phyloP scores from a whole-genome alignment of 2,888 invertebrate species.

The Drosophila anomalipes region DNA sequence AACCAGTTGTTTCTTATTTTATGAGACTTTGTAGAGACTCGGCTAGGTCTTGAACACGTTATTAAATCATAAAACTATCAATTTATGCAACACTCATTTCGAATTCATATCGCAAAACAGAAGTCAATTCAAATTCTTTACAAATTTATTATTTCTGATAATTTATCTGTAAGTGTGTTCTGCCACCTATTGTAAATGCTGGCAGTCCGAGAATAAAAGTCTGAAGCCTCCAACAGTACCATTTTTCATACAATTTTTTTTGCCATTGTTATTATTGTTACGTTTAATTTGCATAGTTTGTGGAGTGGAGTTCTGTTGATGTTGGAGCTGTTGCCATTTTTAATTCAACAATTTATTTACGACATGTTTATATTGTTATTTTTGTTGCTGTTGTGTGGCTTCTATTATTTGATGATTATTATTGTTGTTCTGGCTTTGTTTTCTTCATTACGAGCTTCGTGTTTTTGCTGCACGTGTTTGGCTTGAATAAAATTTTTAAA shows the following conservation, averaged over 20 bases:
- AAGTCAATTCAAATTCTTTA: conserved; percentile 61
- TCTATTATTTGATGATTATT: conserved; percentile 63
- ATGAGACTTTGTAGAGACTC: not conserved
- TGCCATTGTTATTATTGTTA: conserved; percentile 46
- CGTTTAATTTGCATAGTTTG: conserved; percentile 54
- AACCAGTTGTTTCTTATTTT: conserved; percentile 3
- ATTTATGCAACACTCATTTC: conserved; percentile 39
- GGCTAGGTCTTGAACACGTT: conserved; percentile 5
- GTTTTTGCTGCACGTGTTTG: conserved; percentile 69
- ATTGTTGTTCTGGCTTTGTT: conserved; percentile 49
- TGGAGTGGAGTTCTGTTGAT: conserved; percentile 15
- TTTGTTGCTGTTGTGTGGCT: conserved; percentile 28
- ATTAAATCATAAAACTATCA: conserved; percentile 24
- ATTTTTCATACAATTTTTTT: conserved; percentile 34
- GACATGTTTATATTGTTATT: conserved; percentile 39
- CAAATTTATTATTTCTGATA: conserved; percentile 54
- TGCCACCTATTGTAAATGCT: conserved; percentile 49
- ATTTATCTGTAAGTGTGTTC: conserved; percentile 48
- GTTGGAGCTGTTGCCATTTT: conserved; percentile 47
- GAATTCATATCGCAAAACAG: conserved; percentile 52
- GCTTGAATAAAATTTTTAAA: conserved; percentile 49
- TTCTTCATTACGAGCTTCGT: conserved; percentile 39
- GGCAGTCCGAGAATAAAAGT: conserved; percentile 24
- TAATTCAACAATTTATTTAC: conserved; percentile 56
- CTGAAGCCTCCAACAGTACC: conserved; percentile 38